Conservation (phyloP, 2,888 invertebrate genomes). For the Cephus nigrinus region DNA sequence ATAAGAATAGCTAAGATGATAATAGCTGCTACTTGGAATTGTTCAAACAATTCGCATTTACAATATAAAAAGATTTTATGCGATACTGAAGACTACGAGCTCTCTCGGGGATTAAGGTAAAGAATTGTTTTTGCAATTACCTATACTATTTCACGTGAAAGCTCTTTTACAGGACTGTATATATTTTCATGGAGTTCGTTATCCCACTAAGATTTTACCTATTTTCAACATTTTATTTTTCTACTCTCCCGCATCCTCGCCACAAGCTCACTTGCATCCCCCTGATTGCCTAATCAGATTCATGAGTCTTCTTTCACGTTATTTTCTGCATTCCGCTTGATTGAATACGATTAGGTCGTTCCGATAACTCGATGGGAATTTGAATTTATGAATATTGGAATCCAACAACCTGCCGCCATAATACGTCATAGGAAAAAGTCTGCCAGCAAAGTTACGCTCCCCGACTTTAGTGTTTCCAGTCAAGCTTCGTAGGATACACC, state of each 20-base stretch:
- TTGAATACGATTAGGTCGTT: slow-evolving; percentile 41
- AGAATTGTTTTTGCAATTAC: neutral
- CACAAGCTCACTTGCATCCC: slow-evolving; percentile 13
- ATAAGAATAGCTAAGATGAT: neutral
- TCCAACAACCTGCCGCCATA: slow-evolving; percentile 22
- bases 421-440: neutral
- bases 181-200: slow-evolving; percentile 29
- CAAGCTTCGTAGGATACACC: neutral
- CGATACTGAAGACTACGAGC: neutral
- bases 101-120: neutral
- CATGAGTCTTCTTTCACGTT: slow-evolving; percentile 21
- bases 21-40: neutral
- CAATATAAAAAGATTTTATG: neutral
- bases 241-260: neutral
- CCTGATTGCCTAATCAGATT: slow-evolving; percentile 44
- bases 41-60: neutral
- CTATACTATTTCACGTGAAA: neutral
- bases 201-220: neutral
- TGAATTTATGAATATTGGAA: slow-evolving; percentile 39
- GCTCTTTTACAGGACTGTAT: neutral
- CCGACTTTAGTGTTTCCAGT: neutral
- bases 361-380: slow-evolving; percentile 38
- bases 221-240: neutral
- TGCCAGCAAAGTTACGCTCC: neutral
- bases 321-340: slow-evolving; percentile 31